Percentiles rank a stretch among this genome's conserved stretches.
Conservation (phyloP, 2,888 invertebrate genomes). For the Folsomia candida region DNA sequence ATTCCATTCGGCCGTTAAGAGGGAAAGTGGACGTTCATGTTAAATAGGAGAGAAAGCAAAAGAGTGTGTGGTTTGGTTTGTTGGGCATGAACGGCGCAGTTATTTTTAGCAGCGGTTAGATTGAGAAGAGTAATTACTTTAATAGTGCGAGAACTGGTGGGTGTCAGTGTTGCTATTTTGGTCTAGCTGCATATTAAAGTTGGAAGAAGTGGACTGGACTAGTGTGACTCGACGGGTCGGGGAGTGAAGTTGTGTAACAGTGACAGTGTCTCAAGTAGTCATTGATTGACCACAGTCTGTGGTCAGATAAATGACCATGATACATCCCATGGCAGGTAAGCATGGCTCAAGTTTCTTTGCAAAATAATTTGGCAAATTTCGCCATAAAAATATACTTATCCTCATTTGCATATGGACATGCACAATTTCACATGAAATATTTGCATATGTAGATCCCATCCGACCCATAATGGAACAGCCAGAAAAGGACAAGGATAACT, state of each 20-base stretch:
- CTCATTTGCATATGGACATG: background rate
- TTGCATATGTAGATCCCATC: background rate
- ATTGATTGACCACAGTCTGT: background rate
- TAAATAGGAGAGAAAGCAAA: background rate
- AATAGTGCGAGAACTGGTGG: background rate
- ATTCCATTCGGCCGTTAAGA: no score
- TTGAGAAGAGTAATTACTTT: background rate
- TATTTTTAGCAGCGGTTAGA: background rate
- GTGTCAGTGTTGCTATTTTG: background rate
- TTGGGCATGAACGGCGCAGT: background rate
- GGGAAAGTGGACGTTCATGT: background rate
- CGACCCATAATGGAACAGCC: slow-evolving; percentile 12
- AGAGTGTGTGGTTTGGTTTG: background rate
- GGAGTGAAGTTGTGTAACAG: background rate
- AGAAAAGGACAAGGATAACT: background rate
- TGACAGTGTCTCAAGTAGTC: background rate
- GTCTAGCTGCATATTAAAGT: no score
- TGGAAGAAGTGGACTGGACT: background rate
- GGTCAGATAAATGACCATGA: background rate
- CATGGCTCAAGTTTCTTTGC: background rate
- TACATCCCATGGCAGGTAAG: background rate
- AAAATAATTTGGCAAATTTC: no score
- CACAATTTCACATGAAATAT: no score
- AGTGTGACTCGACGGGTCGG: no score
- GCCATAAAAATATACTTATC: background rate